These are phyloP conservation scores for Imbricaverruca yamaguchii DNA, from an alignment of 2,888 invertebrate species.

Conservation along the genomic window DNA sequence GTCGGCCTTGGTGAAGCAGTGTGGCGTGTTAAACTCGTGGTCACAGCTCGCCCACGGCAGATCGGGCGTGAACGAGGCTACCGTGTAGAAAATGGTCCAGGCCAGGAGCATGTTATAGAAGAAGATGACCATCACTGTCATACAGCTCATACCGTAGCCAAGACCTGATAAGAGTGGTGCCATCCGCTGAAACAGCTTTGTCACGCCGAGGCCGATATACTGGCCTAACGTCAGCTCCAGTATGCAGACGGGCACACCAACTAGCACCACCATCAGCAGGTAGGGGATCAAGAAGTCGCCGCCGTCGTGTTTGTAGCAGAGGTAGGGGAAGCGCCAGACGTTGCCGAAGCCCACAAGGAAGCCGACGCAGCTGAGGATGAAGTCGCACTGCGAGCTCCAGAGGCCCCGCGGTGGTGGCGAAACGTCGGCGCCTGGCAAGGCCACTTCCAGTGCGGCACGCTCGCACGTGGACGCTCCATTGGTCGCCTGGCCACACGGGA, in stretches of 20 bases:
- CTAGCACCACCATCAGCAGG: constrained; percentile 65
- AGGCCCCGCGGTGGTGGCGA: too few relatives aligned
- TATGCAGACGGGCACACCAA: constrained; percentile 72
- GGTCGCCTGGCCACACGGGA: too few relatives aligned
- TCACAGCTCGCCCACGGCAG: constrained; percentile 66
- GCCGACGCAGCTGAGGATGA: constrained; percentile 60
- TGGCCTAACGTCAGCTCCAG: constrained; percentile 80
- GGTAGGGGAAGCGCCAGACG: constrained; percentile 66
- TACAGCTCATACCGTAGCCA: constrained; percentile 29
- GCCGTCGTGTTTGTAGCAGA: constrained; percentile 68
- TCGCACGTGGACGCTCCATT: too few relatives aligned
- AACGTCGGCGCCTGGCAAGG: too few relatives aligned
- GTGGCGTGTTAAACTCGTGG: constrained; percentile 47
- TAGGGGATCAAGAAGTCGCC: constrained; percentile 81
- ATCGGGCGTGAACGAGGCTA: constrained; percentile 44
- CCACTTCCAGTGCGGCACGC: too few relatives aligned
- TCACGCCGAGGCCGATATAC: constrained; percentile 67
- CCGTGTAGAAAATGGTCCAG: constrained; percentile 70
- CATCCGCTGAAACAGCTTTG: constrained; percentile 38
- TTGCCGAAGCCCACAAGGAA: constrained; percentile 67
- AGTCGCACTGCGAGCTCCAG: constrained; percentile 45
- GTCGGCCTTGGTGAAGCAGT: constrained; percentile 27
- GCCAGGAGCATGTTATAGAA: constrained; percentile 42
- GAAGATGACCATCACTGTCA: constrained; percentile 25
- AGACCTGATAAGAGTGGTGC: constrained; percentile 30